Percentiles rank a stretch among this genome's conserved stretches.
These are phyloP conservation scores for Oryctes rhinoceros DNA, from an alignment of 1,140 invertebrate species.

Conservation along the genomic window DNA sequence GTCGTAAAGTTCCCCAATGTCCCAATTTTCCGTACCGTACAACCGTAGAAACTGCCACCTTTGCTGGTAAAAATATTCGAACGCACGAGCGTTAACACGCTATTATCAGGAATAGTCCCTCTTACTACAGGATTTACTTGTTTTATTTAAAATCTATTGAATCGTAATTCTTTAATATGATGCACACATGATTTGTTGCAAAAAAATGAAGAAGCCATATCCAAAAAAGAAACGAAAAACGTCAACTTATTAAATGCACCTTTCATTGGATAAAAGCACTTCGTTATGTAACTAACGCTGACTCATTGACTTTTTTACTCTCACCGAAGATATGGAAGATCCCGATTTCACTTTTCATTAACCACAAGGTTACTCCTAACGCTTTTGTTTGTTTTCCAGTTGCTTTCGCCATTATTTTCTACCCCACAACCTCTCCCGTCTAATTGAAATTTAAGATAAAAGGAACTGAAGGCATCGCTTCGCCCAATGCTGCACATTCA, in stretches of 20 bases:
- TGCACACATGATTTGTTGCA: no score
- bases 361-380: constrained; percentile 12
- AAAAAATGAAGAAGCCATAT: neutral
- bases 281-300: neutral
- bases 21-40: no score
- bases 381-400: constrained; percentile 20
- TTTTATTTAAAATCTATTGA: no score
- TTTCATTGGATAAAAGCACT: constrained; percentile 8
- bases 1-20: no score
- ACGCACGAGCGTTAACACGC: no score
- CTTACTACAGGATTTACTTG: no score
- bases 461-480: neutral
- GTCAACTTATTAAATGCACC: neutral
- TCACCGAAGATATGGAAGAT: constrained; percentile 1
- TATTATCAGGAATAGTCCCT: no score
- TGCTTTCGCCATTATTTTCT: constrained; percentile 27
- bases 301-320: constrained; percentile 6
- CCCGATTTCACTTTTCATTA: constrained; percentile 25
- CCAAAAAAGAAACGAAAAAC: neutral
- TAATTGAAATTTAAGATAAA: constrained; percentile 36
- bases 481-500: neutral
- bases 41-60: no score
- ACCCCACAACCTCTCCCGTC: neutral
- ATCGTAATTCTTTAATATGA: no score
- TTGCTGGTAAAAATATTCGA: no score